Percentiles rank a stretch among this genome's conserved stretches.
Evolutionary conservation across 2,797 vertebrate species (phyloP).

Genomic region (Sebastes jordani): DNA sequence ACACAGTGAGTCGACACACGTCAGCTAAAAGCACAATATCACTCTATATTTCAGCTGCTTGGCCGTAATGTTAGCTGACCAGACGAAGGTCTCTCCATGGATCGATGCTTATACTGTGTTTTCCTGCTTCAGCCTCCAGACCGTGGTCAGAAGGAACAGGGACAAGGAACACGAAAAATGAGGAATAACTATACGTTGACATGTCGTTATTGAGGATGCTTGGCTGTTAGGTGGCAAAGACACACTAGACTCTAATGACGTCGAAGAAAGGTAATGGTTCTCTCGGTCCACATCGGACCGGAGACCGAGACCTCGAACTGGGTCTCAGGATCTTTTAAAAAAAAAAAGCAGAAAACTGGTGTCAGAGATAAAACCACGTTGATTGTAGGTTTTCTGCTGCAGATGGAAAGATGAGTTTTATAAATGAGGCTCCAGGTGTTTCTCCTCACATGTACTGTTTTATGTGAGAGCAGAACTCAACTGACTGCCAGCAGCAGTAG

Average conservation of each 20-base stretch:
- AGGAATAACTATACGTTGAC: no score
- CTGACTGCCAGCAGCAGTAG: slow-evolving; percentile 10
- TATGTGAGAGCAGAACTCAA: slow-evolving; percentile 7
- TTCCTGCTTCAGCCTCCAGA: no score
- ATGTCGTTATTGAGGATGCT: background rate
- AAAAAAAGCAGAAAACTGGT: background rate
- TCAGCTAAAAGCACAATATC: no score
- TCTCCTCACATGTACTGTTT: background rate
- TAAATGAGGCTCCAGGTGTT: background rate
- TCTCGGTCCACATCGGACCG: background rate
- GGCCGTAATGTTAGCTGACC: no score
- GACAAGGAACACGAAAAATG: no score
- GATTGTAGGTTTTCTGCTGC: background rate
- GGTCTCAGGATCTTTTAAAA: background rate
- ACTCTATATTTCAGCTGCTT: no score
- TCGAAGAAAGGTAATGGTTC: background rate
- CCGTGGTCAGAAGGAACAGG: no score
- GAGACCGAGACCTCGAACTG: background rate
- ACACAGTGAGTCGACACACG: no score
- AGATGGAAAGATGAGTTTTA: background rate
- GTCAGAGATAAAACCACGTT: fast-evolving
- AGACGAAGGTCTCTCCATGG: no score
- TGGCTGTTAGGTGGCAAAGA: background rate
- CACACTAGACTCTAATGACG: background rate
- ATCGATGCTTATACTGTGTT: no score